Conservation (phyloP, 2,888 invertebrate genomes). For the Drosophila prostipennis region DNA sequence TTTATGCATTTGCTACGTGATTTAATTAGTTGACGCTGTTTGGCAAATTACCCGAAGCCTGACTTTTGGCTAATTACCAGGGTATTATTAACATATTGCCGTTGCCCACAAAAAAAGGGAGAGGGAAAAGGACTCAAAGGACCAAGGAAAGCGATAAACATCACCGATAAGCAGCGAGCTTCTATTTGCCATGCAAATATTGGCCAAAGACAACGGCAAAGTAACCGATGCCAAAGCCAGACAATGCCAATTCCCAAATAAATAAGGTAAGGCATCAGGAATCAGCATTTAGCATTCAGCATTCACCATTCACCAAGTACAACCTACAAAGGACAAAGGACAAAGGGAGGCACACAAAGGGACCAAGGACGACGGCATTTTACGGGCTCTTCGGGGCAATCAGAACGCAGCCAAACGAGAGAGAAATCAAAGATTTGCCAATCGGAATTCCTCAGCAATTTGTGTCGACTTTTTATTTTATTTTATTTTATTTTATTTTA, state of each 20-base stretch:
- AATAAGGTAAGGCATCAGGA: constrained; percentile 61
- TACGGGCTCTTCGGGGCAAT: constrained; percentile 38
- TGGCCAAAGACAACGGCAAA: constrained; percentile 19
- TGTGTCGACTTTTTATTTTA: constrained; percentile 22
- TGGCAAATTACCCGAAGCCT: constrained; percentile 49
- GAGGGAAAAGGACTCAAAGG: neutral
- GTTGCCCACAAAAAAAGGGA: neutral
- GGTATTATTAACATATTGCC: constrained; percentile 67
- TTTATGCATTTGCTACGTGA: constrained; percentile 75
- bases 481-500: constrained; percentile 20
- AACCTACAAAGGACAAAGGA: neutral
- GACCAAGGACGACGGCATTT: constrained; percentile 26
- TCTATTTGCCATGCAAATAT: constrained; percentile 50
- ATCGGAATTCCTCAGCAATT: constrained; percentile 35
- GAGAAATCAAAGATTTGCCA: constrained; percentile 38
- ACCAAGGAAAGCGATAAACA: constrained; percentile 13
- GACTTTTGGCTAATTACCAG: constrained; percentile 64
- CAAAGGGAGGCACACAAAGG: constrained; percentile 1
- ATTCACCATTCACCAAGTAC: neutral
- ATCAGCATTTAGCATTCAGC: neutral
- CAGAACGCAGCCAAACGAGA: constrained; percentile 20
- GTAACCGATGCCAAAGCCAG: constrained; percentile 54
- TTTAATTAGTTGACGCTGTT: constrained; percentile 67
- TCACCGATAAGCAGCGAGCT: constrained; percentile 42
- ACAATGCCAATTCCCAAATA: constrained; percentile 57